These are phyloP conservation scores for Cryptosula pallasiana DNA, from an alignment of 2,888 invertebrate species.

Conservation along the genomic window DNA sequence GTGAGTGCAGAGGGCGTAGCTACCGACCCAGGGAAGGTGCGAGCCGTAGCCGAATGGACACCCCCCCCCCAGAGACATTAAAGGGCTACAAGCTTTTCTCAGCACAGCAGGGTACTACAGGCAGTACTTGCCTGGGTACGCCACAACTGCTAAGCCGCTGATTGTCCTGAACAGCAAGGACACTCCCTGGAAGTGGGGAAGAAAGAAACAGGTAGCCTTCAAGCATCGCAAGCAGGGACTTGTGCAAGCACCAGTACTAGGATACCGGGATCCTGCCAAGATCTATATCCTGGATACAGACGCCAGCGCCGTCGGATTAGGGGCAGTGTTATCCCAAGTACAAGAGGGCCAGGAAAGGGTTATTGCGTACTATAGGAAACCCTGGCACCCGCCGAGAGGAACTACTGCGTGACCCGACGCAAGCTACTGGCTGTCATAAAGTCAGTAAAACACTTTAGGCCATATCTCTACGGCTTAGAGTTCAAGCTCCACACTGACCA, in stretches of 20 bases:
- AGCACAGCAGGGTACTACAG: not conserved
- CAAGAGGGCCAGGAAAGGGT: conserved; percentile 2
- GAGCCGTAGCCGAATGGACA: not conserved
- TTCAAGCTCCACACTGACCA: conserved; percentile 10
- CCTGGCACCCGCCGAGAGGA: not conserved
- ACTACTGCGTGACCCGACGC: not conserved
- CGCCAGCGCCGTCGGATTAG: conserved; percentile 8
- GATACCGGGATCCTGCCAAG: not conserved
- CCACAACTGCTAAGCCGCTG: conserved; percentile 22
- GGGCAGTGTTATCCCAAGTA: conserved; percentile 17
- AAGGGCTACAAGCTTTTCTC: not conserved
- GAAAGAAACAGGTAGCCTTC: not conserved
- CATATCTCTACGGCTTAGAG: not conserved
- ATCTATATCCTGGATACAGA: not conserved
- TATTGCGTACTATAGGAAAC: conserved; percentile 8
- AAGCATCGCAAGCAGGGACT: not conserved
- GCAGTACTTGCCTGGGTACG: conserved; percentile 21
- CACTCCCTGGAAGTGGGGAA: not conserved
- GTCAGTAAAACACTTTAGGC: not conserved
- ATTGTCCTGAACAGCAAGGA: conserved; percentile 4
- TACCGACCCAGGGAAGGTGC: conserved; percentile 25
- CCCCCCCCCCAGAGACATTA: not conserved
- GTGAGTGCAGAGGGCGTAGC: conserved; percentile 13
- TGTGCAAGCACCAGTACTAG: not conserved
- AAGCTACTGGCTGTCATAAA: not conserved